Conservation (phyloP, 1,140 invertebrate genomes). For the Whitmania pigra region DNA sequence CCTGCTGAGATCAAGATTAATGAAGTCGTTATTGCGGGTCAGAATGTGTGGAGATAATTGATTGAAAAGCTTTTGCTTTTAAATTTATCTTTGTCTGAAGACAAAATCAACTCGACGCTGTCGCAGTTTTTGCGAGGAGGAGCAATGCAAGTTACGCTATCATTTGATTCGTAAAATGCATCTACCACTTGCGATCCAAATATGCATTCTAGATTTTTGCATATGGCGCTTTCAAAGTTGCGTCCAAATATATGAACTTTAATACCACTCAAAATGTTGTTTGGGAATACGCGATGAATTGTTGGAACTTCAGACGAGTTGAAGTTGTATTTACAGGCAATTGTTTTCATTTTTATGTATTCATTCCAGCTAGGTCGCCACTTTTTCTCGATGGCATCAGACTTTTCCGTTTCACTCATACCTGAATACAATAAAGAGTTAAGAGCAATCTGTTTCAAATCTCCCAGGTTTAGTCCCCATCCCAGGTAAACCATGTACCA, state of each 20-base stretch:
- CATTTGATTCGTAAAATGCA: conserved; percentile 24
- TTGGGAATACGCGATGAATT: conserved; percentile 21
- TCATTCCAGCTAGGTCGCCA: conserved; percentile 26
- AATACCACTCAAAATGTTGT: not conserved
- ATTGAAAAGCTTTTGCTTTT: not conserved
- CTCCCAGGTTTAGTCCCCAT: conserved; percentile 29
- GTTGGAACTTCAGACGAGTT: not conserved
- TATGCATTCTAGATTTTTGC: conserved; percentile 24
- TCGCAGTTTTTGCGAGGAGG: not conserved
- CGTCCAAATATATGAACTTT: conserved; percentile 27
- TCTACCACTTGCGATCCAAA: conserved; percentile 21
- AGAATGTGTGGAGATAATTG: not conserved
- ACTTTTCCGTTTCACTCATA: conserved; percentile 26
- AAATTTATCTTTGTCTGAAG: conserved; percentile 12
- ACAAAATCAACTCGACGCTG: conserved; percentile 10
- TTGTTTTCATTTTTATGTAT: conserved; percentile 26
- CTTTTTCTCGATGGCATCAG: conserved; percentile 27
- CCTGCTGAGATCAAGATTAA: too few relatives aligned
- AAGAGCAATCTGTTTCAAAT: conserved; percentile 27
- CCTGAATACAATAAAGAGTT: conserved; percentile 30
- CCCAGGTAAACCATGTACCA: conserved; percentile 31
- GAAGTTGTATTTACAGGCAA: conserved; percentile 25
- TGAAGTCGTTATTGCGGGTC: too few relatives aligned
- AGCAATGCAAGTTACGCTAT: conserved; percentile 15
- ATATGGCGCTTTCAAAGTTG: conserved; percentile 26